Percentiles rank a stretch among this genome's conserved stretches.
These are phyloP conservation scores for Octonoba sinensis DNA, from an alignment of 2,888 invertebrate species.

Conservation along the genomic window DNA sequence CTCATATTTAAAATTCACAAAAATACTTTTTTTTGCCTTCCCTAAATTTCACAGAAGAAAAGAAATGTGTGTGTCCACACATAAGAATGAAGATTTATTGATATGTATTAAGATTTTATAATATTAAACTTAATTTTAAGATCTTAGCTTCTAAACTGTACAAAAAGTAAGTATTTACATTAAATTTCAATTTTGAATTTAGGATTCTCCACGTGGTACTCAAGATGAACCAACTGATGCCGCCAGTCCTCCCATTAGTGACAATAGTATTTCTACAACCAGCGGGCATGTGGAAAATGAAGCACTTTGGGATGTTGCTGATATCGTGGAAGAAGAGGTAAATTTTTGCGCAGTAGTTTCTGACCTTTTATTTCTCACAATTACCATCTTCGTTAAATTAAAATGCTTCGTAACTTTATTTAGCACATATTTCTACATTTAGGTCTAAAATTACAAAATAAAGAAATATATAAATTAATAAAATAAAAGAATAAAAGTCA, in stretches of 20 bases:
- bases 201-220: slow-evolving; percentile 49
- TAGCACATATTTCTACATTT: not conserved
- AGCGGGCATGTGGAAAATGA: slow-evolving; percentile 69
- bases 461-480: not conserved
- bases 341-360: not conserved
- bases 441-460: not conserved
- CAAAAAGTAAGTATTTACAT: not conserved
- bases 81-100: too few species aligned
- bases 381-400: too few species aligned
- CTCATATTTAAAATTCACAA: too few species aligned
- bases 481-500: not conserved
- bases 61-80: too few species aligned
- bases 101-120: too few species aligned
- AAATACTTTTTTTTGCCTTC: too few species aligned
- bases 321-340: slow-evolving; percentile 66
- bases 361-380: not conserved
- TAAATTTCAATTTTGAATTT: not conserved
- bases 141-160: too few species aligned
- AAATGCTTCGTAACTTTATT: too few species aligned
- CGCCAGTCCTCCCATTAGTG: slow-evolving; percentile 73
- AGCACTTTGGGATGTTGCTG: slow-evolving; percentile 65
- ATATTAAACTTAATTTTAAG: too few species aligned
- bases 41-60: too few species aligned
- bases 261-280: slow-evolving; percentile 73
- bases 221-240: slow-evolving; percentile 49